A percentile compares a stretch with the other conserved stretches of the same genome.
Evolutionary conservation across 2,113 vertebrate genomes (phyloP).

Genomic region (Anhinga rufa): DNA sequence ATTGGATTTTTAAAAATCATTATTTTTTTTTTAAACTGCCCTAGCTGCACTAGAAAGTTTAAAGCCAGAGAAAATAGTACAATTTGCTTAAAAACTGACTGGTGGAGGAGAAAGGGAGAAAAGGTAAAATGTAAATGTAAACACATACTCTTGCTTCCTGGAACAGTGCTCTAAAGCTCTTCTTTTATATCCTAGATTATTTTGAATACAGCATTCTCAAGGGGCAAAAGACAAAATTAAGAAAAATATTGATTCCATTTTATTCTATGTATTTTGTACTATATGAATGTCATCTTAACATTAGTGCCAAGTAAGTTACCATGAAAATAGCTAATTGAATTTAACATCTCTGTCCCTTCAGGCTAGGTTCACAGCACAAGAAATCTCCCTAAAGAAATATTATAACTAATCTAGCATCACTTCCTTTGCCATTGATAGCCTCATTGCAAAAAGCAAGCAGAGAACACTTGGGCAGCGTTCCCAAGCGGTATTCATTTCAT

Average conservation of each 20-base stretch:
- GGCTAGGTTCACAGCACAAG: not conserved
- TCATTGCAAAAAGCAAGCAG: not conserved
- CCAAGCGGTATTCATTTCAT: not conserved
- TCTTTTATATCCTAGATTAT: not conserved
- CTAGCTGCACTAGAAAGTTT: not conserved
- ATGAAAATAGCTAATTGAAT: not conserved
- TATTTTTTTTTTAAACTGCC: not conserved
- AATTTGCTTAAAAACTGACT: not conserved
- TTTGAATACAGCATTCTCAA: not conserved
- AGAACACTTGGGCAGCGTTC: not conserved
- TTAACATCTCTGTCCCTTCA: not conserved
- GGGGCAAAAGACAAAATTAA: not conserved
- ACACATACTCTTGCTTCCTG: not conserved
- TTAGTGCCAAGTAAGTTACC: not conserved
- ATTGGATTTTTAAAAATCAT: not conserved
- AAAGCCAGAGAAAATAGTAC: not conserved
- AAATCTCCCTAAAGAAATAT: not conserved
- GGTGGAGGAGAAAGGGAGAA: not conserved
- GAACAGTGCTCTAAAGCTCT: not conserved
- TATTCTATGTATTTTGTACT: not conserved
- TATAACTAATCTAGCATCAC: not conserved
- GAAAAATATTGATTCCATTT: not conserved
- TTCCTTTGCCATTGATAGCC: not conserved
- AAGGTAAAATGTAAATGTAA: not conserved
- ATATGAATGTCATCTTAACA: not conserved